Evolutionary conservation across 2,113 vertebrate genomes (phyloP).

Genomic region (Monarcha castaneiventris): DNA sequence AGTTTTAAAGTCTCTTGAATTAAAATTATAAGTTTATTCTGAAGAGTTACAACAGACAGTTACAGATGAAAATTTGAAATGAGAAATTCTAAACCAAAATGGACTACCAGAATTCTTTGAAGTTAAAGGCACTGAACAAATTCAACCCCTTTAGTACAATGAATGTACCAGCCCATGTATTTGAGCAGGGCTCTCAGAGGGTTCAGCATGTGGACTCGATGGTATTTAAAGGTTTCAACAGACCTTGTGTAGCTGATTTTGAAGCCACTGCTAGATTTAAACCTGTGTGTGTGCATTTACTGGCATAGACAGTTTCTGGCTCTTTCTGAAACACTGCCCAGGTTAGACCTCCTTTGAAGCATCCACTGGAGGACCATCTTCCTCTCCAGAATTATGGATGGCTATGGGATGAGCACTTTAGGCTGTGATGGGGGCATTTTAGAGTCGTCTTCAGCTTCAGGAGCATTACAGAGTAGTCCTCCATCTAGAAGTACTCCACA

Average conservation of each 20-base stretch:
- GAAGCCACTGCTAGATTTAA: background rate
- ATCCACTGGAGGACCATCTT: background rate
- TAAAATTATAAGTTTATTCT: conserved; percentile 45
- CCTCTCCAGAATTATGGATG: background rate
- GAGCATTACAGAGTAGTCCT: background rate
- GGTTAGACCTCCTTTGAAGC: background rate
- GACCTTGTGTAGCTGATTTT: background rate
- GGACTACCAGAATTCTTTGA: background rate
- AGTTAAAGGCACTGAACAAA: background rate
- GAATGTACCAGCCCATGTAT: background rate
- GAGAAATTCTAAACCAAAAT: background rate
- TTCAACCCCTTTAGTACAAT: background rate
- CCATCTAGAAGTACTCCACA: background rate
- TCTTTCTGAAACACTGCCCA: background rate
- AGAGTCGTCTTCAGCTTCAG: background rate
- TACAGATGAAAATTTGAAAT: conserved; percentile 15
- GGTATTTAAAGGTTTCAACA: background rate
- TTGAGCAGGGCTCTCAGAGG: background rate
- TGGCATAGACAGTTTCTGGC: background rate
- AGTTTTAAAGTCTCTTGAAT: conserved; percentile 51
- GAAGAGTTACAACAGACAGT: conserved; percentile 21
- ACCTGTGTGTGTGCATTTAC: background rate
- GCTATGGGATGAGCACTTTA: background rate
- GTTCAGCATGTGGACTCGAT: background rate
- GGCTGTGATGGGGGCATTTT: background rate